Conservation (phyloP, 2,797 vertebrate species). For the Galagoides demidoff region DNA sequence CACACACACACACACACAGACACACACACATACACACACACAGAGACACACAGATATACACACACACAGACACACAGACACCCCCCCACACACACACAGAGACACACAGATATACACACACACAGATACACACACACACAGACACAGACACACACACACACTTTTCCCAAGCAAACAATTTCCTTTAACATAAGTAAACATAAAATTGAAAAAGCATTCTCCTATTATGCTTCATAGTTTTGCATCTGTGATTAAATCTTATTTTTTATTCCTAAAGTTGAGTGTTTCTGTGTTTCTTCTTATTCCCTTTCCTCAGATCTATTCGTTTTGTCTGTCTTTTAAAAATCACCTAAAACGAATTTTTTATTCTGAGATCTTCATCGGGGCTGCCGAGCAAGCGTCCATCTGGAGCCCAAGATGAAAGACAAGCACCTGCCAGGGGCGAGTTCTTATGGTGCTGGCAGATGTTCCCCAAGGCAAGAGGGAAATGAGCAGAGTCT, state of each 20-base stretch:
- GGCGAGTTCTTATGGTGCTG: not conserved
- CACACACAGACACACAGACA: too few relatives aligned
- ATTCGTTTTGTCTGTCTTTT: not conserved
- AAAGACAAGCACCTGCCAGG: not conserved
- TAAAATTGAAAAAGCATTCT: not conserved
- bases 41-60: too few relatives aligned
- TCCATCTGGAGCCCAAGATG: not conserved
- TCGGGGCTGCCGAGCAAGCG: not conserved
- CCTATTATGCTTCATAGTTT: not conserved
- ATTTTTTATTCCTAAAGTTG: not conserved
- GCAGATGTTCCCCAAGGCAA: not conserved
- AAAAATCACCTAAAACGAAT: not conserved
- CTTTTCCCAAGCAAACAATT: not conserved
- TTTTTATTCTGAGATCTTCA: not conserved
- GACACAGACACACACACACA: too few relatives aligned
- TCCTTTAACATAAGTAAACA: constrained; percentile 11
- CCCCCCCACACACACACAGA: too few relatives aligned
- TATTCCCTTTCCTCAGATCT: not conserved
- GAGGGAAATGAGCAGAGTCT: not conserved
- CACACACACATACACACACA: too few relatives aligned
- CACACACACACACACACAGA: too few relatives aligned
- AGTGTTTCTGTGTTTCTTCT: not conserved
- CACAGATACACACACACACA: too few relatives aligned
- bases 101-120: too few relatives aligned
- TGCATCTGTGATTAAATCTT: constrained; percentile 6